Evolutionary conservation across 2,113 vertebrate species (phyloP).

Genomic region (Manacus vitellinus): DNA sequence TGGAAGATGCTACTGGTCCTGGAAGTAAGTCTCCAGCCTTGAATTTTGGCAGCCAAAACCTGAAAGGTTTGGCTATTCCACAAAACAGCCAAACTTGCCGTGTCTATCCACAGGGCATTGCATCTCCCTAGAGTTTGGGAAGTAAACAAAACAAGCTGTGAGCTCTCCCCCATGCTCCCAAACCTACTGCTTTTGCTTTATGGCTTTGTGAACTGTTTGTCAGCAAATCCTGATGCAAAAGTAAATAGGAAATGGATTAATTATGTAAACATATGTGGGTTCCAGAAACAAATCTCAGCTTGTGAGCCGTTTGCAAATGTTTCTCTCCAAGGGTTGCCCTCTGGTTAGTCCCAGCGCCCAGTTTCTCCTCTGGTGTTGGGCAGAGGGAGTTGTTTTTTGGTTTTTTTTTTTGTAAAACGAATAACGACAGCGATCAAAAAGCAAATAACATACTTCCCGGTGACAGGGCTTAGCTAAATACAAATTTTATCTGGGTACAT

Average conservation of each 20-base stretch:
- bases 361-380: background rate
- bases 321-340: background rate
- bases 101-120: background rate
- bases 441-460: background rate
- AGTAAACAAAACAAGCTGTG: background rate
- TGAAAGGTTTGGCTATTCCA: background rate
- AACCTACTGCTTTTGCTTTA: background rate
- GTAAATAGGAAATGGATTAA: constrained; percentile 6
- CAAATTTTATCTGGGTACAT: background rate
- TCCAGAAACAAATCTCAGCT: background rate
- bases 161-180: background rate
- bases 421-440: background rate
- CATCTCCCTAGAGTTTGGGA: background rate
- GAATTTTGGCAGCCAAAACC: background rate
- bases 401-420: background rate
- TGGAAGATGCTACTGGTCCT: background rate
- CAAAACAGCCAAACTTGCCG: background rate
- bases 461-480: constrained; percentile 59
- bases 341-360: background rate
- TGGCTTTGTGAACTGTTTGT: background rate
- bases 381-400: background rate
- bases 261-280: background rate
- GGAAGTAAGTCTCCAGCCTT: background rate
- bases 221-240: background rate
- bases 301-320: background rate